Base-by-base conservation (phyloP, 2,888 invertebrate genomes). In the Mythimna impura region DNA sequence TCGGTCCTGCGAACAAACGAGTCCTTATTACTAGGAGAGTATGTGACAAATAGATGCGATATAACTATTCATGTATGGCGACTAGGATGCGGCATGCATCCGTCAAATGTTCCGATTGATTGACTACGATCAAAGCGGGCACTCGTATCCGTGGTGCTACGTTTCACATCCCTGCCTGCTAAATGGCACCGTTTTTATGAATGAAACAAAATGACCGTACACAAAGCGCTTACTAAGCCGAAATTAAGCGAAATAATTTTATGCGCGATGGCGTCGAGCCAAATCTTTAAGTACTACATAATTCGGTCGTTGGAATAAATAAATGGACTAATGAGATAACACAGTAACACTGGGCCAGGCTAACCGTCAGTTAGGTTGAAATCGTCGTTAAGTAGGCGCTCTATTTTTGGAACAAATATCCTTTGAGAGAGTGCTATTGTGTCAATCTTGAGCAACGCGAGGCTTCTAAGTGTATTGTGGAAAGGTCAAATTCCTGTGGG, bases 121-220 rank as follows among this genome's bases (percentile, higher is more conserved):
- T 87, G 86, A 66, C 34, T 83, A 75, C 78, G 90, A 90, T 91
- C 89, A 91, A 91, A 91, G 90, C 75, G 65, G 52, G n/a, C 20
- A 30, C 72, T 66, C 74, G 78, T 68, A 73, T 61, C 66, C 4
- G 50, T 61, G 61, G 54, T 20, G 63, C 73, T 17, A 55, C 7
- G 55, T 58, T 68, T 63, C 79, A 82, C 58, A 68, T 63, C 50
- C 73, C 60, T 65, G 52, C 36, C 40, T 62, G n/a, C 52, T 60
- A 78, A 57, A 55, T 10, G 22, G 34, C 50, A 17, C 30, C 9
- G 40, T 67, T 68, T 78, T 72, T 66, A 80, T 83, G 81, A 81
- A 81, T 81, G 76, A 85, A 85, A 77, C 81, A 75, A 76, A 77
- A 82, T 81, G 58, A 74, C 76, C 60, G 68, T 77, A 72, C 54